Evolutionary conservation across 2,888 invertebrate species (phyloP), one percentile per base, ranked within the genome.

Genomic region (Xylota sylvarum): DNA sequence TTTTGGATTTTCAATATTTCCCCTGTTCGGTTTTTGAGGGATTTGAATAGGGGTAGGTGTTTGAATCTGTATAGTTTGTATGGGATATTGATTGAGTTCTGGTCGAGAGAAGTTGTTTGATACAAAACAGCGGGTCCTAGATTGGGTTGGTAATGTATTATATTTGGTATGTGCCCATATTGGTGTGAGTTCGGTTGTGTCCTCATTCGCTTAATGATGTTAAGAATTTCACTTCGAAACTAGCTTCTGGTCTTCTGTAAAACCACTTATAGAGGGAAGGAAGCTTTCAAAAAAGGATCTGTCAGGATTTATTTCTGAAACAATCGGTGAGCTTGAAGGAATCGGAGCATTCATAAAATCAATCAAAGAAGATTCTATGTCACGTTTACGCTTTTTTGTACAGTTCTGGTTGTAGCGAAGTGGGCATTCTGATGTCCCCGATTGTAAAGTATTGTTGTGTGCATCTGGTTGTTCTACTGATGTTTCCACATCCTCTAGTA

Each of bases 241-340:
- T 69, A 69, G 69, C 43, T 69, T 65, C 23, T 65, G 32, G 64
- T 65, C 48, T 65, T 65, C 64, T 65, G 64, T 65, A 35, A 65
- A 65, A 67, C 52, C 52, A 40, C 52, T 67, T 52, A 67, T 52
- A 52, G 52, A 67, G 6, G 37, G 67, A 40, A 67, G 67, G 23
- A 67, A 55, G 30, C 69, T 69, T 55, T 69, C 69, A 55, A 55
- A 69, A 62, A 69, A 69, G 27, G 35, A 55, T 56, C 43, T 69
- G 30, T 55, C 69, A 23, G 35, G 37, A 50, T 40, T 19, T 37
- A 52, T 50, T 23, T 67, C 65, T 67, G 50, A 14, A 60, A 60
- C 37, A 60, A 19, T 37, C 10, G 17, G 23, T 60, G 37, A 19
- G 12, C 23, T 64, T 46, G 46, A 64, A 64, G 48, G 32, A 64